Conservation (phyloP, 2,888 invertebrate species). For the Acrobeloides nanus region DNA sequence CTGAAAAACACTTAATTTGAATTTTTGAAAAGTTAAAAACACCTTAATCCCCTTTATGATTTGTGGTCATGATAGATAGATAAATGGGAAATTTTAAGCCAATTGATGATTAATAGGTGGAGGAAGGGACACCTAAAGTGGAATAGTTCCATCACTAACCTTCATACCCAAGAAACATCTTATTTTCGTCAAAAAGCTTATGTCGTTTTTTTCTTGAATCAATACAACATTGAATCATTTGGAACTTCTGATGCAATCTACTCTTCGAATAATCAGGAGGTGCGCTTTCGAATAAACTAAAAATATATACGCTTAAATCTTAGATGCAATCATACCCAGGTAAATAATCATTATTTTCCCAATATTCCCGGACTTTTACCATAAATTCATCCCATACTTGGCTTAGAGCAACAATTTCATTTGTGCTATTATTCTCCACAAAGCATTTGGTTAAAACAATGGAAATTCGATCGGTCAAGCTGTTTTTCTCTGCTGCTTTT, state of each 20-base stretch:
- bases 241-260: slow-evolving; percentile 86
- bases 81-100: too few relatives aligned
- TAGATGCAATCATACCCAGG: slow-evolving; percentile 65
- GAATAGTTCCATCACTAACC: too few relatives aligned
- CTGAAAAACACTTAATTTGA: too few relatives aligned
- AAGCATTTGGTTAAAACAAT: slow-evolving; percentile 14
- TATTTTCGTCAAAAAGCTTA: slow-evolving; percentile 20
- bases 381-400: slow-evolving; percentile 86
- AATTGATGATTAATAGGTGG: too few relatives aligned
- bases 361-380: slow-evolving; percentile 77
- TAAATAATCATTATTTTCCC: slow-evolving; percentile 72
- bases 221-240: slow-evolving; percentile 65
- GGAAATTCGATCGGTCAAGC: slow-evolving; percentile 12
- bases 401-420: slow-evolving; percentile 7
- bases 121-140: too few relatives aligned
- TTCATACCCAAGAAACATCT: too few relatives aligned
- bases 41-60: too few relatives aligned
- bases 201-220: slow-evolving; percentile 54
- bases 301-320: neutral
- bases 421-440: slow-evolving; percentile 5
- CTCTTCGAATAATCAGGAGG: slow-evolving; percentile 58
- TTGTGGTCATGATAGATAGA: too few relatives aligned
- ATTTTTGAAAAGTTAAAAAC: too few relatives aligned
- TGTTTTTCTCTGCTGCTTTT: slow-evolving; percentile 22
- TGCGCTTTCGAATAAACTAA: slow-evolving; percentile 8